Evolutionary conservation across 2,113 vertebrate species (phyloP).

Genomic region (Macrotus californicus): DNA sequence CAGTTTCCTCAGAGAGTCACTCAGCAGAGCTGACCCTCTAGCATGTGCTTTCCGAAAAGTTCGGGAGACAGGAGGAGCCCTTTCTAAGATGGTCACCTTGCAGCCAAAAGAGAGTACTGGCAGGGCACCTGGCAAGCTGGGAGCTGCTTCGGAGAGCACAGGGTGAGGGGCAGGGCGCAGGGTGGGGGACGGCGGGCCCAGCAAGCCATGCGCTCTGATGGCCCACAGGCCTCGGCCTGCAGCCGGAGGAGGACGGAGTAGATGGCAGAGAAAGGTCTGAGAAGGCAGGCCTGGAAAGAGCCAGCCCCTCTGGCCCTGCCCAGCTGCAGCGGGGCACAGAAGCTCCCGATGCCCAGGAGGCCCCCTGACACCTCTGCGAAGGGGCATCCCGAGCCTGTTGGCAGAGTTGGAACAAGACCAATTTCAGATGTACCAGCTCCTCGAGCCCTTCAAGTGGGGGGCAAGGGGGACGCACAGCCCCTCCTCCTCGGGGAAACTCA

Average conservation of each 20-base stretch:
- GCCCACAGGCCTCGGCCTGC: not conserved
- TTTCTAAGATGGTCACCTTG: not conserved
- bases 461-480: accelerated
- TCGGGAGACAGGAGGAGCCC: not conserved
- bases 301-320: too few relatives aligned
- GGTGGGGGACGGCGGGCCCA: not conserved
- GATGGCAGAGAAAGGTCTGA: not conserved
- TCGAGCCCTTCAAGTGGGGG: accelerated
- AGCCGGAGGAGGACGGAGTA: not conserved
- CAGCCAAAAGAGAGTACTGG: not conserved
- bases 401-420: accelerated
- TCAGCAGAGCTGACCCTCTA: not conserved
- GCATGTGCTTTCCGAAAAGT: not conserved
- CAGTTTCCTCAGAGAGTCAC: not conserved
- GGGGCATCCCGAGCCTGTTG: not conserved
- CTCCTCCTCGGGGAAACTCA: conserved; percentile 72
- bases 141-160: not conserved
- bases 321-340: not conserved
- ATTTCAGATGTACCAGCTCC: accelerated
- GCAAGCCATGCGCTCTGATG: accelerated
- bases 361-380: not conserved
- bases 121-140: too few relatives aligned
- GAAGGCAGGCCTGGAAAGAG: not conserved
- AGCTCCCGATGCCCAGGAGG: not conserved
- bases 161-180: not conserved